phyloP scores from a whole-genome alignment of 2,113 vertebrate genomes.

The crab-eating macaque (Macaca fascicularis) region DNA sequence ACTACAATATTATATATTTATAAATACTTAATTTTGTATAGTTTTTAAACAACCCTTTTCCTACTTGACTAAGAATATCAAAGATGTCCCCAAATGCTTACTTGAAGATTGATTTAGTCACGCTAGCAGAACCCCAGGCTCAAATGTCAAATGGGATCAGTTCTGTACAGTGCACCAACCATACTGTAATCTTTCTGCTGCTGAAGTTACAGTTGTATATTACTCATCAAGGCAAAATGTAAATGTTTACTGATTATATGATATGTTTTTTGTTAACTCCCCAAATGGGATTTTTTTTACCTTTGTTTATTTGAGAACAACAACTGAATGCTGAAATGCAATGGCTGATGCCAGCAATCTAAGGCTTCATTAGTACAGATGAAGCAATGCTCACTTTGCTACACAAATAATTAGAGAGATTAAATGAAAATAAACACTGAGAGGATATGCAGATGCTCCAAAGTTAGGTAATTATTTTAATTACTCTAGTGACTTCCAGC shows the following conservation, averaged over 20 bases:
- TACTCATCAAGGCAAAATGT: conserved; percentile 58
- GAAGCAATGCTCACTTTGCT: conserved; percentile 40
- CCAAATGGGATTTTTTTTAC: conserved; percentile 45
- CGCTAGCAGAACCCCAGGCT: conserved; percentile 71
- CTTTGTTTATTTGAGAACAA: conserved; percentile 71
- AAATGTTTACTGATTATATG: conserved; percentile 38
- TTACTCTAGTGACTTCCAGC: conserved; percentile 73
- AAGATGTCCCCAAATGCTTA: background rate
- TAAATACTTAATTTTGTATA: background rate
- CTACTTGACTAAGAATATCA: conserved; percentile 38
- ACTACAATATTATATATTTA: background rate
- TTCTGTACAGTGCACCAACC: conserved; percentile 55
- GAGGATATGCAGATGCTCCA: conserved; percentile 46
- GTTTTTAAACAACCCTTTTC: background rate
- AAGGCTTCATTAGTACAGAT: conserved; percentile 63
- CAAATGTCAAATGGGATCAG: conserved; percentile 76
- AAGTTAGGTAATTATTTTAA: conserved; percentile 76
- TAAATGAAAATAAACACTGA: conserved; percentile 71
- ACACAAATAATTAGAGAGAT: conserved; percentile 71
- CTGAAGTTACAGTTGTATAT: conserved; percentile 32
- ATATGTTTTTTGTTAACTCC: conserved; percentile 50
- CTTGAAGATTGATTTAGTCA: conserved; percentile 31
- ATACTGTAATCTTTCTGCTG: conserved; percentile 35
- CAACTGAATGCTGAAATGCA: conserved; percentile 53
- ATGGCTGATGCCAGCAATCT: conserved; percentile 25